Conservation (phyloP, 2,797 vertebrate species). For the Schizopygopsis malacanthus region DNA sequence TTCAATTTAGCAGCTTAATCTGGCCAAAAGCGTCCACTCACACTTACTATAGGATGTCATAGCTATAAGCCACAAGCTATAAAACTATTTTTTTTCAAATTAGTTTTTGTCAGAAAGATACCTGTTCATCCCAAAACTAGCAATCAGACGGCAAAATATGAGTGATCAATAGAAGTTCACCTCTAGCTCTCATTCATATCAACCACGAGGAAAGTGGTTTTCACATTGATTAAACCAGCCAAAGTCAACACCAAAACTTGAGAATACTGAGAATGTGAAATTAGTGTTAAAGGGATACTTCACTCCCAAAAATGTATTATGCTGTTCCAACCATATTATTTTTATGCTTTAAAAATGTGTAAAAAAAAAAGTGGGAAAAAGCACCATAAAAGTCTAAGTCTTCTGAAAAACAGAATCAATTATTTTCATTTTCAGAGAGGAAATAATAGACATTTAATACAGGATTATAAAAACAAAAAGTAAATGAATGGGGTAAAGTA, state of each 20-base stretch:
- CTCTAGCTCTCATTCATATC: slow-evolving; percentile 23
- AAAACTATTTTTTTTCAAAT: background rate
- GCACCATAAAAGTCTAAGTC: background rate
- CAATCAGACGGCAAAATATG: background rate
- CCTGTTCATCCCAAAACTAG: background rate
- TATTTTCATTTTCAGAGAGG: background rate
- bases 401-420: background rate
- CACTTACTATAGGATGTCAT: background rate
- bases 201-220: background rate
- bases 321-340: background rate
- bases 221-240: slow-evolving; percentile 5
- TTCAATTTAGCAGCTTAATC: background rate
- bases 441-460: background rate
- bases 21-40: background rate
- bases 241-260: background rate
- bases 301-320: background rate
- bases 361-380: too few species aligned
- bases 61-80: background rate
- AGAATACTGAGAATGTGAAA: background rate
- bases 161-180: slow-evolving; percentile 5
- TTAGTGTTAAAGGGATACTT: background rate
- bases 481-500: background rate
- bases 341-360: background rate
- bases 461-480: background rate
- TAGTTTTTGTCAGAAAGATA: background rate